Conservation (phyloP, 2,888 invertebrate species). For the Empis livida region DNA sequence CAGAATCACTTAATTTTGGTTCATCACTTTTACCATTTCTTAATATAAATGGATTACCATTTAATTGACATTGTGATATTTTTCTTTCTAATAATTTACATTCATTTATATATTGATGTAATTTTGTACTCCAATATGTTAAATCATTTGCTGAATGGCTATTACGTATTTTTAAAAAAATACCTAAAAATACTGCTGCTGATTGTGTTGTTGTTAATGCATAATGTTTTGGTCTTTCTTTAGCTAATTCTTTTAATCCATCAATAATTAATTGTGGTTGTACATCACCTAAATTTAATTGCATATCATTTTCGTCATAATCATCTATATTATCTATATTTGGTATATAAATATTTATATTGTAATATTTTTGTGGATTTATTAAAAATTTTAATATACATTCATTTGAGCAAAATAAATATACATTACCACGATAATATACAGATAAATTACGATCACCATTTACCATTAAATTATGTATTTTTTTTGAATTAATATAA, state of each 20-base stretch:
- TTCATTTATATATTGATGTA: slow-evolving; percentile 4
- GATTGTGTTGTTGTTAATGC: slow-evolving; percentile 40
- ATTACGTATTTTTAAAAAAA: slow-evolving; percentile 44
- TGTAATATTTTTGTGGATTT: slow-evolving; percentile 39
- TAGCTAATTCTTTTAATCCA: slow-evolving; percentile 41
- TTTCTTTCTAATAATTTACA: slow-evolving; percentile 5
- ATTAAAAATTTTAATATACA: slow-evolving; percentile 42
- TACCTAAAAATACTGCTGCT: slow-evolving; percentile 42
- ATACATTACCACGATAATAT: slow-evolving; percentile 38
- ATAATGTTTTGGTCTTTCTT: slow-evolving; percentile 46
- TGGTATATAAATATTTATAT: slow-evolving; percentile 29
- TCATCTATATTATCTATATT: not conserved
- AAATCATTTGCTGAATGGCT: slow-evolving; percentile 16
- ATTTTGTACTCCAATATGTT: slow-evolving; percentile 4
- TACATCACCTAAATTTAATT: slow-evolving; percentile 1
- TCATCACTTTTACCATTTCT: too few species aligned
- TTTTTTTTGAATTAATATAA: slow-evolving; percentile 27
- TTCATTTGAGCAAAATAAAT: slow-evolving; percentile 41
- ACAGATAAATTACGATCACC: slow-evolving; percentile 39
- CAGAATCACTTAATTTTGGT: too few species aligned
- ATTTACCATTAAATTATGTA: slow-evolving; percentile 37
- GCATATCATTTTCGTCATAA: not conserved
- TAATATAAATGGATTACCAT: slow-evolving; percentile 2
- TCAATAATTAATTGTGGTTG: slow-evolving; percentile 36
- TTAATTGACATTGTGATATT: slow-evolving; percentile 2